These are phyloP conservation scores for Rosalia funebris DNA, from an alignment of 2,888 invertebrate genomes.

Conservation along the genomic window DNA sequence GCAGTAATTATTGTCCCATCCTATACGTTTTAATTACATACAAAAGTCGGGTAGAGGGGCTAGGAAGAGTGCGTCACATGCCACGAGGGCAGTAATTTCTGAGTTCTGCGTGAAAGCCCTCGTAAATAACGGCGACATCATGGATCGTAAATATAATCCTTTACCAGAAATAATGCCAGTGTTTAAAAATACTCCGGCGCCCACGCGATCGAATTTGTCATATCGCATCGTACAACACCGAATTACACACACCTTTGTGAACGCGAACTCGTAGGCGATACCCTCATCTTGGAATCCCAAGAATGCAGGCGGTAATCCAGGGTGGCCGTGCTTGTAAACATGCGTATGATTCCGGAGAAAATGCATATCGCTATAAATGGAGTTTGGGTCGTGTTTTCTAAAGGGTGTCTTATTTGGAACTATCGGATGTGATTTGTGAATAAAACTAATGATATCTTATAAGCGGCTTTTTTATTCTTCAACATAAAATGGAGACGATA, in stretches of 20 bases:
- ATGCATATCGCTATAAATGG: too few species aligned
- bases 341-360: too few species aligned
- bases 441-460: too few species aligned
- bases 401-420: too few species aligned
- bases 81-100: not conserved
- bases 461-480: too few species aligned
- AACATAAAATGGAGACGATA: too few species aligned
- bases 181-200: constrained; percentile 20
- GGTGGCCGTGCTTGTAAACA: too few species aligned
- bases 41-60: not conserved
- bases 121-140: constrained; percentile 1
- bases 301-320: constrained; percentile 20
- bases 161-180: constrained; percentile 21
- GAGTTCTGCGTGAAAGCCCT: too few species aligned
- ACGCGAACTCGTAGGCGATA: not conserved
- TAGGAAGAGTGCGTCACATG: not conserved
- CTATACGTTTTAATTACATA: not conserved
- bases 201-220: constrained; percentile 16
- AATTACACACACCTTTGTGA: not conserved
- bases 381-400: too few species aligned
- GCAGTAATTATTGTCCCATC: not conserved
- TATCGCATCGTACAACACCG: too few species aligned
- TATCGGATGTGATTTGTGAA: too few species aligned
- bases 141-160: constrained; percentile 11
- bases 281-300: constrained; percentile 6